phyloP scores from a whole-genome alignment of 2,888 invertebrate genomes.

The Drosophila prolongata region DNA sequence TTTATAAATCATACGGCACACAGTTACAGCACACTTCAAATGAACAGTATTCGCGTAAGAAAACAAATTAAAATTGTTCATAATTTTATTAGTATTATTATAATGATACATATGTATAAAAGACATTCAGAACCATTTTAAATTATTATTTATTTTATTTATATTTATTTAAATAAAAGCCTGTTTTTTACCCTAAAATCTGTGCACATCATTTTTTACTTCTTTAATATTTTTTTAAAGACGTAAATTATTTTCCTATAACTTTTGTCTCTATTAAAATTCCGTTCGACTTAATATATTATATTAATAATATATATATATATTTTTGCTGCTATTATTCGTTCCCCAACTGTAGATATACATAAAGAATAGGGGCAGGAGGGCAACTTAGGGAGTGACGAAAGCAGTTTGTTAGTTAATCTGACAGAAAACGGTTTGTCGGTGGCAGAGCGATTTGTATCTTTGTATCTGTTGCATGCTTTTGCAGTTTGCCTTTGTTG shows the following conservation, averaged over 20 bases:
- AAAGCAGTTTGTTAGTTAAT: slow-evolving; percentile 51
- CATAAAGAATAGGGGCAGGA: slow-evolving; percentile 14
- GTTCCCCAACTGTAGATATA: neutral
- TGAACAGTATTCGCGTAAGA: neutral
- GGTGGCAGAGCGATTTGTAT: slow-evolving; percentile 63
- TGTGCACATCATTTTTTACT: no score
- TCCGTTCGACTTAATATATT: no score
- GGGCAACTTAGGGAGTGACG: slow-evolving; percentile 22
- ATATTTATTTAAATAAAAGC: no score
- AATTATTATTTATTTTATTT: no score
- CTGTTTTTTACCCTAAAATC: no score
- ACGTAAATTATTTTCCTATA: no score
- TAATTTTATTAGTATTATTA: neutral
- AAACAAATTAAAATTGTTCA: neutral
- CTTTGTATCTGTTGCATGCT: slow-evolving; percentile 58
- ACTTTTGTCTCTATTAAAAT: no score
- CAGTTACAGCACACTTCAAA: neutral
- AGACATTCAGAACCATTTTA: no score
- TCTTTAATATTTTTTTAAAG: no score
- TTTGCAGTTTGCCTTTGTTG: slow-evolving; percentile 45
- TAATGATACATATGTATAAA: no score
- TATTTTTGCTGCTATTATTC: neutral
- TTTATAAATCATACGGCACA: slow-evolving; percentile 68
- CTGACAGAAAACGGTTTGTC: slow-evolving; percentile 55
- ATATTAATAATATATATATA: no score